Evolutionary conservation across 2,797 vertebrate genomes (phyloP).

Genomic region (Cynodonichthys magdalenae): DNA sequence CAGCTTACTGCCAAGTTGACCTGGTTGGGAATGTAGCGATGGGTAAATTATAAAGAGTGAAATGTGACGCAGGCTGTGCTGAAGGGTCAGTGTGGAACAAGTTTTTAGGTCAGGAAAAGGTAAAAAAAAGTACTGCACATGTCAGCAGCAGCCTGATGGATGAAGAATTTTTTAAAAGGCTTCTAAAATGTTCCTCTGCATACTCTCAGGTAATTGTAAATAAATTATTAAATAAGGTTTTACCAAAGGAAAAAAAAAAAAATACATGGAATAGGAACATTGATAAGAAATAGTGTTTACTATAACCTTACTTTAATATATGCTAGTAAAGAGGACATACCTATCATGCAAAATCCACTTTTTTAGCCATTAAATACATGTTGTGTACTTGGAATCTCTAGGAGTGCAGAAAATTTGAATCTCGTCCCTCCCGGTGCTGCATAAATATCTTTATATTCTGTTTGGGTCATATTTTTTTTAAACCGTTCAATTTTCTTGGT

Average conservation of each 20-base stretch:
- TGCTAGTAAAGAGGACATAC: too few relatives aligned
- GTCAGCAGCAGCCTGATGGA: constrained; percentile 14
- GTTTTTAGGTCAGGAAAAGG: constrained; percentile 67
- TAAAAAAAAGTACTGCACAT: constrained; percentile 10
- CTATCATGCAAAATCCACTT: too few relatives aligned
- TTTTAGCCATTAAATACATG: too few relatives aligned
- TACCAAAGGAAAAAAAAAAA: constrained; percentile 19
- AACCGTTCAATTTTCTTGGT: too few relatives aligned
- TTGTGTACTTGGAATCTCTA: too few relatives aligned
- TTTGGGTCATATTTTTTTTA: too few relatives aligned
- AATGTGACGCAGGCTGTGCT: constrained; percentile 57
- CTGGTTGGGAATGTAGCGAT: constrained; percentile 33
- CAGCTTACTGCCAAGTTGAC: constrained; percentile 37
- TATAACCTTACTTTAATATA: too few relatives aligned
- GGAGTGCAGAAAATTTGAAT: too few relatives aligned
- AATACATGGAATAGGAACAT: not conserved
- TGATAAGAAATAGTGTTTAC: not conserved
- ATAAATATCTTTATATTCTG: too few relatives aligned
- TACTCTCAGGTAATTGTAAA: constrained; percentile 32
- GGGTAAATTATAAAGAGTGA: constrained; percentile 73
- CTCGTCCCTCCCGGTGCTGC: too few relatives aligned
- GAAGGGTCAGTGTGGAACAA: constrained; percentile 52
- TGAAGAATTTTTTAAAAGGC: constrained; percentile 16
- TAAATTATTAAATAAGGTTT: constrained; percentile 30
- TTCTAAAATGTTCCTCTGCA: constrained; percentile 35